phyloP scores from a whole-genome alignment of 2,113 vertebrate species.

The Python bivittatus region DNA sequence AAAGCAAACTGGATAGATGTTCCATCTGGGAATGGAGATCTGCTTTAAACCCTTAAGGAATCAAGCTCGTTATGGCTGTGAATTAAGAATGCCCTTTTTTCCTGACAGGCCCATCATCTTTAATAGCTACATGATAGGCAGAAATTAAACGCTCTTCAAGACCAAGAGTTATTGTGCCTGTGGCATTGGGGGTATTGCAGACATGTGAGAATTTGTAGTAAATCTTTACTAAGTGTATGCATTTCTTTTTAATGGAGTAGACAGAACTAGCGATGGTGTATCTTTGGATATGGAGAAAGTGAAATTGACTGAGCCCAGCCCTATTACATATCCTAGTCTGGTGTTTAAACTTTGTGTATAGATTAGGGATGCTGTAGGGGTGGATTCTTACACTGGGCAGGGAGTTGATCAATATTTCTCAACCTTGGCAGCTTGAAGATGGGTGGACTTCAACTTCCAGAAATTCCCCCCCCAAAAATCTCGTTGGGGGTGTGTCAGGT shows the following conservation, averaged over 20 bases:
- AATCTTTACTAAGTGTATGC: background rate
- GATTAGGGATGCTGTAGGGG: background rate
- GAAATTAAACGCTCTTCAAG: background rate
- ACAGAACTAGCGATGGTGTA: background rate
- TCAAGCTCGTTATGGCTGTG: background rate
- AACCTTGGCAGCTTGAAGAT: too few relatives aligned
- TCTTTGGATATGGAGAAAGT: background rate
- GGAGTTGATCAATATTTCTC: too few relatives aligned
- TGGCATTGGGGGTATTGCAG: background rate
- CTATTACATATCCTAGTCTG: background rate
- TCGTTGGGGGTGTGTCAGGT: too few relatives aligned
- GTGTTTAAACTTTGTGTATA: background rate
- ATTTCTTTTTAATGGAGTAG: background rate
- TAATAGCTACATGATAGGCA: background rate
- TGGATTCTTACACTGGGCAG: background rate
- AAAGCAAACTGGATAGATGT: background rate
- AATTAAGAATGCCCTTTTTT: background rate
- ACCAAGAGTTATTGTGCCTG: background rate
- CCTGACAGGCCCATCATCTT: background rate
- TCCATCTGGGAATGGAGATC: background rate
- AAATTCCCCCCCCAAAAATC: too few relatives aligned
- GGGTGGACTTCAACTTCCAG: too few relatives aligned
- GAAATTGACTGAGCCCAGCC: background rate
- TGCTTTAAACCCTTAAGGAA: background rate
- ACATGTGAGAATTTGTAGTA: background rate